Conservation (phyloP, 2,888 invertebrate species). For the Dusona sp. region DNA sequence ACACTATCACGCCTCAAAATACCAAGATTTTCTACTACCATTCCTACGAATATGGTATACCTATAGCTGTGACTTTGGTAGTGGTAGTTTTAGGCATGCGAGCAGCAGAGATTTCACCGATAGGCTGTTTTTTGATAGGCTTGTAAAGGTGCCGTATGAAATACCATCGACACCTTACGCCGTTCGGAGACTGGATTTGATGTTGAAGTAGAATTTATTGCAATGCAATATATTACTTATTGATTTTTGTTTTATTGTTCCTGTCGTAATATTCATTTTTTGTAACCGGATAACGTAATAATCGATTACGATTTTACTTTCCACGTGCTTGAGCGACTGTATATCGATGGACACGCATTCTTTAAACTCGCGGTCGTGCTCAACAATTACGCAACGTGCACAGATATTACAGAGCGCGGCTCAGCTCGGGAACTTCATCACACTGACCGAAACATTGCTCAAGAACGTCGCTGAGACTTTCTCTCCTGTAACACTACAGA, state of each 20-base stretch:
- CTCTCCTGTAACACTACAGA: conserved; percentile 51
- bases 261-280: neutral
- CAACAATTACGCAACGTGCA: conserved; percentile 60
- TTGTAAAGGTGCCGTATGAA: too few relatives aligned
- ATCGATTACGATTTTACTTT: conserved; percentile 27
- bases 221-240: neutral
- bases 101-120: too few relatives aligned
- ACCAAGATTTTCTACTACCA: too few relatives aligned
- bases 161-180: neutral
- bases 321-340: conserved; percentile 41
- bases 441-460: conserved; percentile 64
- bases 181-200: neutral
- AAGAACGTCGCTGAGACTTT: conserved; percentile 63
- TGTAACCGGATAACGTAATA: conserved; percentile 13
- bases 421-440: conserved; percentile 65
- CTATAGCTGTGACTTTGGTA: too few relatives aligned
- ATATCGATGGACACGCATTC: conserved; percentile 59
- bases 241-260: neutral
- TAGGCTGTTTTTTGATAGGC: too few relatives aligned
- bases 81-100: too few relatives aligned
- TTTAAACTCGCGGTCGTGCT: conserved; percentile 52
- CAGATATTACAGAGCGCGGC: conserved; percentile 62
- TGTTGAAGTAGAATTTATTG: neutral
- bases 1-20: too few relatives aligned
- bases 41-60: too few relatives aligned